Evolutionary conservation across 2,797 vertebrate species (phyloP).

Genomic region (Rhabdophis nuchalis): DNA sequence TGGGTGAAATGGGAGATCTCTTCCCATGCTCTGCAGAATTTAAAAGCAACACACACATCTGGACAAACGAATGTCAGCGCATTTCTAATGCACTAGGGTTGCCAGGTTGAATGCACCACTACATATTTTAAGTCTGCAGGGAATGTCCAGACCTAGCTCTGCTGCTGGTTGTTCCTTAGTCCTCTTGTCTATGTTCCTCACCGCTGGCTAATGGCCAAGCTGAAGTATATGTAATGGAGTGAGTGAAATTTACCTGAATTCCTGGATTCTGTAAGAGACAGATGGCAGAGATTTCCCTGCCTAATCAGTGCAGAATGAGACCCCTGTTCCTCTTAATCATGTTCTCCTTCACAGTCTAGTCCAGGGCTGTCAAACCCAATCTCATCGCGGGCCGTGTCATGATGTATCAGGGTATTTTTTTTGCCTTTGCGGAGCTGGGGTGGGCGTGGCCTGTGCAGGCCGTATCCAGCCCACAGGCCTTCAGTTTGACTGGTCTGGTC

Average conservation of each 20-base stretch:
- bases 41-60: not conserved
- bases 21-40: not conserved
- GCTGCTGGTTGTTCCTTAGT: too few species aligned
- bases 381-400: too few species aligned
- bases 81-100: not conserved
- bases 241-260: not conserved
- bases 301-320: not conserved
- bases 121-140: not conserved
- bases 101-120: not conserved
- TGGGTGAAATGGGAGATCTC: not conserved
- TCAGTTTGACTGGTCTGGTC: too few species aligned
- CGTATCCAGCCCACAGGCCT: accelerated
- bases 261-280: not conserved
- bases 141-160: not conserved
- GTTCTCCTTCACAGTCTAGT: not conserved
- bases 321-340: not conserved
- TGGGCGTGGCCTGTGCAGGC: too few species aligned
- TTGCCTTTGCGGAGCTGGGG: too few species aligned
- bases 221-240: not conserved
- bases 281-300: not conserved
- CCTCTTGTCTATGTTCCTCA: not conserved
- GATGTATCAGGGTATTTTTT: too few species aligned
- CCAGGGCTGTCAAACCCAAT: too few species aligned
- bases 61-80: not conserved
- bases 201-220: not conserved